Evolutionary conservation across 2,113 vertebrate species (phyloP), one percentile per base, ranked within the genome.

Genomic region (Gasterosteus nipponicus): DNA sequence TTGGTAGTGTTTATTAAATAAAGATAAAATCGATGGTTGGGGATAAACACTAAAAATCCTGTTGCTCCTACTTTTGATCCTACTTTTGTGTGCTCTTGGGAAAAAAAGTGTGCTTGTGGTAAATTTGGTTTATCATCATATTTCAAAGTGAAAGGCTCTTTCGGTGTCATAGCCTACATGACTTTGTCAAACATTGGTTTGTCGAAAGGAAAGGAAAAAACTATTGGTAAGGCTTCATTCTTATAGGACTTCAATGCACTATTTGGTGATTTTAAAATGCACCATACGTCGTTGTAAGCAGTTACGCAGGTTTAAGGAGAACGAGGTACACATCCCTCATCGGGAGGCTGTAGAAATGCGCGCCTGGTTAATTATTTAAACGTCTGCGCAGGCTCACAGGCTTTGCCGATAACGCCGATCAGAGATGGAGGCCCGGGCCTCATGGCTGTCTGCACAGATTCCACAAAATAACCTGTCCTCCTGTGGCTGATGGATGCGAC

Each of bases 331-430:
- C 67, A 82, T 88, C 72, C 71, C 75, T 87, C 86, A 87, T 82
- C 58, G 61, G 86, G 66, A 85, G 79, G 72, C 80, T 80, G 85
- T 86, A 84, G 87, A 88, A 92, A 92, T 60, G 78, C 80, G 69
- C 61, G 51, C 69, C 82, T 83, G 84, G 79, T 93, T 90, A 90
- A 92, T 93, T 90, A 93, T 93, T 91, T 69, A 93, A 89, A 89
- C 69, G 87, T 76, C 83, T 39, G 80, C 29, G 67, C 69, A 65
- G 76, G 72, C 85, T 76, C 82, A 69, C 68, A 87, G 83, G 82
- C 79, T 82, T 75, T 73, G 46, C 82, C 10, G 72, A 90, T 90
- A 82, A 91, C 59, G 81, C 41, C 46, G 29, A 81, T 84, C 77
- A 56, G 70, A 82, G 86, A 88, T 73, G 87, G 75, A 76, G 85